Evolutionary conservation across 2,888 invertebrate genomes (phyloP), one percentile per base, ranked within the genome.

Genomic region (Mesorhabditis belari): DNA sequence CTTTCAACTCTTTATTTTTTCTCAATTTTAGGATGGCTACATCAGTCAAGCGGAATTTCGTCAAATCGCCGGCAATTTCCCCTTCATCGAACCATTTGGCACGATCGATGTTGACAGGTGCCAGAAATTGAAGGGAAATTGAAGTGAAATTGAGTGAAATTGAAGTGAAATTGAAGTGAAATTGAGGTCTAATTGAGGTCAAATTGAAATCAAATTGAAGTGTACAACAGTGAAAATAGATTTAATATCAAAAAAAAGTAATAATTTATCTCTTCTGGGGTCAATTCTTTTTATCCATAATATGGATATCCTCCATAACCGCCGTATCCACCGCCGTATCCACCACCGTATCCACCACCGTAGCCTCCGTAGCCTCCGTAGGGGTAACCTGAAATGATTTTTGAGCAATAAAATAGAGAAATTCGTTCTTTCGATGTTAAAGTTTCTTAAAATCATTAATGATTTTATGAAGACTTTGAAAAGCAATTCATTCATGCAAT

Each of bases 71-170:
- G 84, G 84, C 60, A 86, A 86, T 76, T 86, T 86, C 66, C 86
- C 86, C 3, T 85, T 85, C 74, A 85, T 86, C 60, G 86, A 86
- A 67, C 83, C 85, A 4, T 86, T 86, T 74, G 82, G 82, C 71
- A 83, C 84, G 3, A 80, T 86, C 52, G 86, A 86, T 79, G 83
- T 83, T 55, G 85, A 86, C 76, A 81, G 85, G 85, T 85, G 76
- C 77, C n/a, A n/a, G 85, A 85, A 76, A 77, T n/a, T n/a, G n/a
- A n/a, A n/a, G n/a, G n/a, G n/a, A n/a, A n/a, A n/a, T n/a, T n/a
- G n/a, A n/a, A n/a, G n/a, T n/a, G n/a, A n/a, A n/a, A n/a, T n/a
- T n/a, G n/a, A n/a, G n/a, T n/a, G n/a, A n/a, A n/a, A n/a, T n/a
- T n/a, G n/a, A n/a, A n/a, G n/a, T n/a, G n/a, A n/a, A n/a, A n/a